Evolutionary conservation across 2,113 vertebrate genomes (phyloP).

Genomic region (Pterocles gutturalis): DNA sequence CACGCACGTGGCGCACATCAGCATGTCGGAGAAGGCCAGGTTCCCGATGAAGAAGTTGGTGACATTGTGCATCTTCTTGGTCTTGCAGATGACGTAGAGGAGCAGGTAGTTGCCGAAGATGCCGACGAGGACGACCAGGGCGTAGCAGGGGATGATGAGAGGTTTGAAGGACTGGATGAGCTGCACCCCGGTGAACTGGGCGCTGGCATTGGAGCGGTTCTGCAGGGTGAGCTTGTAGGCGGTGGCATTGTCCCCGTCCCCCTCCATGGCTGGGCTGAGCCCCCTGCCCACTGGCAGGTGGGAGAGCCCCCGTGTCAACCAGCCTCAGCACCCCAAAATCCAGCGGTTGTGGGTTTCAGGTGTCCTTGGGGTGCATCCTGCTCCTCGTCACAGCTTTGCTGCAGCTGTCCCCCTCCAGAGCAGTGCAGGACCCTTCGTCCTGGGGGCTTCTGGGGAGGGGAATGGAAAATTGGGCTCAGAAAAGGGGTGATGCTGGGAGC

Average conservation of each 20-base stretch:
- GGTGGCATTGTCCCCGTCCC: neutral
- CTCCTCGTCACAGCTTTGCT: neutral
- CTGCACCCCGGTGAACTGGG: slow-evolving; percentile 84
- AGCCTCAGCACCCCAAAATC: neutral
- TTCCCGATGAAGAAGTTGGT: slow-evolving; percentile 92
- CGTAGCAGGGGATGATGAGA: slow-evolving; percentile 89
- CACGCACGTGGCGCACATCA: slow-evolving; percentile 89
- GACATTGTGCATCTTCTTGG: slow-evolving; percentile 90
- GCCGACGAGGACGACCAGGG: slow-evolving; percentile 83
- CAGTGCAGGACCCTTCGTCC: neutral
- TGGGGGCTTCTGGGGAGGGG: neutral
- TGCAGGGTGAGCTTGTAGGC: slow-evolving; percentile 74
- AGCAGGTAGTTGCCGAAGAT: slow-evolving; percentile 88
- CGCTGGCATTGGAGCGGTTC: slow-evolving; percentile 75
- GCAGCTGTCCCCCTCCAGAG: fast-evolving
- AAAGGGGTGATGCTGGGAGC: neutral
- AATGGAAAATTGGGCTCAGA: neutral
- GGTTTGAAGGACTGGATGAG: slow-evolving; percentile 88
- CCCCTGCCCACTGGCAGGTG: neutral
- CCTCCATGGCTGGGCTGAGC: neutral
- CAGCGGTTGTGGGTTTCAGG: fast-evolving
- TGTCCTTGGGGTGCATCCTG: neutral
- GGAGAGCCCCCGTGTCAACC: neutral
- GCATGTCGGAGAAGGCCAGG: slow-evolving; percentile 90
- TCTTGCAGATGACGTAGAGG: slow-evolving; percentile 87